Conservation (phyloP, 2,113 vertebrate genomes). For the Thamnaconus septentrionalis region DNA sequence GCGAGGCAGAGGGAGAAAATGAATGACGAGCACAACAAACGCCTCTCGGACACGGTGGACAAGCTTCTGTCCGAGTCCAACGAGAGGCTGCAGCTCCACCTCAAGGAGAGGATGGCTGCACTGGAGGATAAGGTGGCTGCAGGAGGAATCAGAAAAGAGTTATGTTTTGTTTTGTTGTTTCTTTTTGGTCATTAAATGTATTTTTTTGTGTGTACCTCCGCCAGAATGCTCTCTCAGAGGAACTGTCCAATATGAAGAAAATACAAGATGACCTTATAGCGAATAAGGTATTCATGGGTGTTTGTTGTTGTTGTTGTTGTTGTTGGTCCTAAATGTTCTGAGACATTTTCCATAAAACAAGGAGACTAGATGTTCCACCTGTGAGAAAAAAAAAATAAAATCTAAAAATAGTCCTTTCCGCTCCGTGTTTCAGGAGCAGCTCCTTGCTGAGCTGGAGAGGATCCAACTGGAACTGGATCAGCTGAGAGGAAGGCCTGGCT, state of each 20-base stretch:
- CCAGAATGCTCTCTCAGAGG: constrained; percentile 89
- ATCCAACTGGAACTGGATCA: constrained; percentile 92
- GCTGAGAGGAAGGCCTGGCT: constrained; percentile 83
- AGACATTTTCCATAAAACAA: background rate
- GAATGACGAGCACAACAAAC: constrained; percentile 94
- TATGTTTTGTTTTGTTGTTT: background rate
- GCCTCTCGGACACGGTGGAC: constrained; percentile 90
- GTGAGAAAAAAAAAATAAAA: background rate
- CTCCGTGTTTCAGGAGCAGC: constrained; percentile 79
- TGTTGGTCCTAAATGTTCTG: too few relatives aligned
- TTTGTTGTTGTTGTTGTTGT: too few relatives aligned
- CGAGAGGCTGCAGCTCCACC: constrained; percentile 89
- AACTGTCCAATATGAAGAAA: constrained; percentile 93
- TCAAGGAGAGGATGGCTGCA: constrained; percentile 92
- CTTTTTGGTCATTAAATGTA: background rate
- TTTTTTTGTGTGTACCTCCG: background rate
- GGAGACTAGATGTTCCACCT: background rate
- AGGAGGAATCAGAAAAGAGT: background rate
- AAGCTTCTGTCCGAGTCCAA: constrained; percentile 92
- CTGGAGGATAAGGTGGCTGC: constrained; percentile 87
- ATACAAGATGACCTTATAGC: constrained; percentile 89
- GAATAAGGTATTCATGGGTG: constrained; percentile 79
- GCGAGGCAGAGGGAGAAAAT: constrained; percentile 92
- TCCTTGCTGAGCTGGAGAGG: constrained; percentile 87
- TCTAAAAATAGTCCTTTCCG: background rate